Evolutionary conservation across 2,797 vertebrate species (phyloP), one percentile per base, ranked within the genome.

Genomic region (Protonibea diacanthus): DNA sequence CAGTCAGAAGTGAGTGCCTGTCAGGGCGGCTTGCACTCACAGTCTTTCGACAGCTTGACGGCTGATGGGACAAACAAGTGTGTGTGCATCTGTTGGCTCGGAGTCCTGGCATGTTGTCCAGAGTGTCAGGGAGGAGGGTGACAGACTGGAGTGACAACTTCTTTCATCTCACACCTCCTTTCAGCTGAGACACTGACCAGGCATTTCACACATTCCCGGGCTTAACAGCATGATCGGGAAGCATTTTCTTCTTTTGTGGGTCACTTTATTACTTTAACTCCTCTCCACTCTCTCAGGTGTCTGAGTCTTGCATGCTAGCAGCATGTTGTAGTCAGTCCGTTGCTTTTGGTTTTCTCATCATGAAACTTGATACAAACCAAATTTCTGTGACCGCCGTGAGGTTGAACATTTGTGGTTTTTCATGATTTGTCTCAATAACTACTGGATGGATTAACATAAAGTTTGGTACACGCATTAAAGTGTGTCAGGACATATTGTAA

Each of bases 91-190:
- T 87, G 63, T 72, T 87, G 49, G 48, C 67, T 67, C 15, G 1
- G 27, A 72, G 64, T 76, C 15, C 51, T 80, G 78, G 71, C 75
- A 64, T 64, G 58, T 58, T 58, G 70, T 73, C 66, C 75, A 55
- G 21, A 27, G 56, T 56, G 71, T n/a, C 70, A 81, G 48, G 55
- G 44, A 76, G 63, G 73, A 74, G 52, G 56, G 75, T 77, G 77
- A 53, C 74, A 83, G 72, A 84, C 85, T 53, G 44, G 78, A 87
- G 81, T 81, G 84, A 86, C 79, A 78, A 65, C 76, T 48, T 76
- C 69, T 87, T 53, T 53, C 65, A 3, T 55, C 55, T 82, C 55
- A 59, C 69, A 42, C 66, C 40, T 59, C 33, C 44, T 52, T 63
- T 78, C 75, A 84, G 82, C 62, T 71, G 78, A 84, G 63, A 78